phyloP scores from a whole-genome alignment of 1,140 invertebrate species.

The Lysiphlebus fabarum region DNA sequence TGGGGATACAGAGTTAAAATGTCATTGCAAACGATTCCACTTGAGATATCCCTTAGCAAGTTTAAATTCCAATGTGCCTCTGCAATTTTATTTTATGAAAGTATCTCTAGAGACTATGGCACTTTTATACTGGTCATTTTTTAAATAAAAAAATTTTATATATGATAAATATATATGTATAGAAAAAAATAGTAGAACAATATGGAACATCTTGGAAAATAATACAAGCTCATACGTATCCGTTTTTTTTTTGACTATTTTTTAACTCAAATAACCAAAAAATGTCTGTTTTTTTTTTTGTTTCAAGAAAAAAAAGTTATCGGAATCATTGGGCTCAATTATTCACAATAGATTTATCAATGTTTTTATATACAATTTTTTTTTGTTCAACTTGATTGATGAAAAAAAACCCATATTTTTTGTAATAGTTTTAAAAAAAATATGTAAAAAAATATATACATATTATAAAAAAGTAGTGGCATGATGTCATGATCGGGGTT shows the following conservation, averaged over 20 bases:
- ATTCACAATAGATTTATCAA: no score
- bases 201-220: no score
- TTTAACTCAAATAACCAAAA: no score
- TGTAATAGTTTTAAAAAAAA: not conserved
- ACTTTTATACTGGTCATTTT: no score
- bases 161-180: no score
- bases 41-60: not conserved
- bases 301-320: no score
- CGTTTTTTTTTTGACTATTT: not conserved
- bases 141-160: no score
- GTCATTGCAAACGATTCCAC: conserved; percentile 24
- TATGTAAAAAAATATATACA: not conserved
- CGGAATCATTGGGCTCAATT: no score
- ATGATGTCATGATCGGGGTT: conserved; percentile 14
- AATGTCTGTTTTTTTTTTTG: no score
- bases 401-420: not conserved
- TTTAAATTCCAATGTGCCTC: conserved; percentile 10
- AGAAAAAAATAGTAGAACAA: no score
- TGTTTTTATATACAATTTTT: no score
- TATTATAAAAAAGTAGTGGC: not conserved
- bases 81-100: conserved; percentile 14
- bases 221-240: not conserved
- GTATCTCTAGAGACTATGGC: not conserved
- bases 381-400: not conserved
- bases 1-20: conserved; percentile 10